phyloP scores from a whole-genome alignment of 53 echinoderm and acorn worm genomes.

The Apostichopus leukothele region DNA sequence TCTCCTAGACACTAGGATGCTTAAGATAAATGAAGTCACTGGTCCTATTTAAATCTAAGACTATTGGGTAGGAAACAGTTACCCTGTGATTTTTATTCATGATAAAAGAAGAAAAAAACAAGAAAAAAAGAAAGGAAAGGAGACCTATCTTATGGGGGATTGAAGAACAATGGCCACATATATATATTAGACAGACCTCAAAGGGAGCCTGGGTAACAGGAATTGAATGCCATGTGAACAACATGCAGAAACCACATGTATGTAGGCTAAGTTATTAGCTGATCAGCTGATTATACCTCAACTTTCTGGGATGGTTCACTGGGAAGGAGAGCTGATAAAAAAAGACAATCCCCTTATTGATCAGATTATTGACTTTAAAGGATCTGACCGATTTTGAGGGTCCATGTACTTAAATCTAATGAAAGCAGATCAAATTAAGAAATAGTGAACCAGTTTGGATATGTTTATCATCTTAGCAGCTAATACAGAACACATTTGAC shows the following conservation, averaged over 20 bases:
- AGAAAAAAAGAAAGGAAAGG: neutral
- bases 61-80: neutral
- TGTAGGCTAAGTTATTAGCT: neutral
- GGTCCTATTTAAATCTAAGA: neutral
- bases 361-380: too few relatives aligned
- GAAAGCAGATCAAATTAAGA: too few relatives aligned
- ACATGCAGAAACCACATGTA: slow-evolving; percentile 24
- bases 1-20: neutral
- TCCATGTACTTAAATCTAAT: too few relatives aligned
- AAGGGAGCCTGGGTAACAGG: slow-evolving; percentile 15
- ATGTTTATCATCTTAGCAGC: too few relatives aligned
- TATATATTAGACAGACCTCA: neutral
- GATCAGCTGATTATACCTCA: neutral
- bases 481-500: too few relatives aligned
- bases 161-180: slow-evolving; percentile 2
- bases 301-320: neutral
- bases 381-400: too few relatives aligned
- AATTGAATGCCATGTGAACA: slow-evolving; percentile 16
- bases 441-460: too few relatives aligned
- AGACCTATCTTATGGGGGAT: slow-evolving; percentile 7
- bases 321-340: neutral
- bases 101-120: neutral
- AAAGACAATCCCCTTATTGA: neutral
- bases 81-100: neutral
- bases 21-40: neutral